Evolutionary conservation across 2,113 vertebrate species (phyloP).

Genomic region (Ivindomyrus marchei): DNA sequence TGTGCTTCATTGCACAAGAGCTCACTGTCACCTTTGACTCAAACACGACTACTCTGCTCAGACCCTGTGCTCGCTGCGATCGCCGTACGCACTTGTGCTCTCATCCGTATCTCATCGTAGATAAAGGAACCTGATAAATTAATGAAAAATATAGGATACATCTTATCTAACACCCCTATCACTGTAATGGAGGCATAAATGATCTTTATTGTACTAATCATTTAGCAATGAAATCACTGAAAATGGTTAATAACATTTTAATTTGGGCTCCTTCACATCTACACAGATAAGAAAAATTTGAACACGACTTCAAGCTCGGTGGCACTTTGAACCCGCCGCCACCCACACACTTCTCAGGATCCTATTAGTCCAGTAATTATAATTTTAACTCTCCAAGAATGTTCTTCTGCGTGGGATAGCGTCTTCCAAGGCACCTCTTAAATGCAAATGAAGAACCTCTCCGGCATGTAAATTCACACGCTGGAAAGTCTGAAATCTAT

Average conservation of each 20-base stretch:
- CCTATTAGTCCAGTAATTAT: conserved; percentile 14
- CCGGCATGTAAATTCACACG: neutral
- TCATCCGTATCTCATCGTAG: neutral
- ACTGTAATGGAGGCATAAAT: neutral
- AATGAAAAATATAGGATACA: neutral
- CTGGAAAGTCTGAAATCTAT: conserved; percentile 7
- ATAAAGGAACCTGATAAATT: neutral
- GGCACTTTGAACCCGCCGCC: neutral
- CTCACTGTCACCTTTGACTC: neutral
- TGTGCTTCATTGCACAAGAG: neutral
- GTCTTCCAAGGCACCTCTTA: conserved; percentile 18
- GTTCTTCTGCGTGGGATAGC: conserved; percentile 13
- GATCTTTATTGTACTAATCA: neutral
- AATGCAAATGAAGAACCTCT: conserved; percentile 14
- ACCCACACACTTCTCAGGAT: conserved; percentile 1
- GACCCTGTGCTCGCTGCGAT: neutral
- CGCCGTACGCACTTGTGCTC: neutral
- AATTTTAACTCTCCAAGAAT: conserved; percentile 16
- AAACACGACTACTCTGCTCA: neutral
- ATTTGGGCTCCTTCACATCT: neutral
- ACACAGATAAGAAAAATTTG: neutral
- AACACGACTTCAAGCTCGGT: neutral
- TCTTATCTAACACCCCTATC: neutral
- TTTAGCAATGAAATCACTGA: neutral
- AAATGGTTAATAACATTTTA: neutral